Conservation (phyloP, 2,113 vertebrate species). For the Calcarius ornatus region DNA sequence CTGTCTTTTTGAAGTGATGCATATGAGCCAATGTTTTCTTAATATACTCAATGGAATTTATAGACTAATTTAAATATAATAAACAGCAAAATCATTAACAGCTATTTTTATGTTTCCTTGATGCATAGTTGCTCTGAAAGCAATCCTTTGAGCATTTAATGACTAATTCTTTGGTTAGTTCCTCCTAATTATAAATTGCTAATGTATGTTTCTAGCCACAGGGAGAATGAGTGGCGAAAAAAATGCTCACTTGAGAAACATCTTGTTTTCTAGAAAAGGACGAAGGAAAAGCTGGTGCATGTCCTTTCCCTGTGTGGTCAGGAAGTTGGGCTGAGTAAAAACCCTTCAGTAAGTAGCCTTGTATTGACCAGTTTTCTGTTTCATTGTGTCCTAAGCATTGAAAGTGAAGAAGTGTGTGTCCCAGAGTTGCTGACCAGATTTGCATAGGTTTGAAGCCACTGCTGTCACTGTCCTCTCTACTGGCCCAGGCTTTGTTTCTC, state of each 20-base stretch:
- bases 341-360: constrained; percentile 89
- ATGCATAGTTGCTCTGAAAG: background rate
- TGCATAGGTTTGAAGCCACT: background rate
- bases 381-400: background rate
- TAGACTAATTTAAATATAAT: background rate
- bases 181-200: background rate
- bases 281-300: constrained; percentile 95
- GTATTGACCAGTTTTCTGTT: background rate
- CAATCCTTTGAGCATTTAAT: background rate
- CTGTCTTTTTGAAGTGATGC: background rate
- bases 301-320: constrained; percentile 96
- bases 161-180: background rate
- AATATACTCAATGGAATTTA: background rate
- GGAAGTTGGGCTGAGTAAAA: constrained; percentile 97
- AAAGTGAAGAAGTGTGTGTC: background rate
- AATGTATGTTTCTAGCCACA: background rate
- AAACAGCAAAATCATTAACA: background rate
- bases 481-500: background rate
- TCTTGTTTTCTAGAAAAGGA: constrained; percentile 86
- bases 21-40: background rate
- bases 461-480: background rate
- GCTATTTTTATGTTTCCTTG: background rate
- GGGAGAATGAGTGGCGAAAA: background rate
- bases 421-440: background rate
- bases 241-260: background rate